Base-by-base conservation (phyloP, 2,113 vertebrate species). In the Illadopsis cleaveri region DNA sequence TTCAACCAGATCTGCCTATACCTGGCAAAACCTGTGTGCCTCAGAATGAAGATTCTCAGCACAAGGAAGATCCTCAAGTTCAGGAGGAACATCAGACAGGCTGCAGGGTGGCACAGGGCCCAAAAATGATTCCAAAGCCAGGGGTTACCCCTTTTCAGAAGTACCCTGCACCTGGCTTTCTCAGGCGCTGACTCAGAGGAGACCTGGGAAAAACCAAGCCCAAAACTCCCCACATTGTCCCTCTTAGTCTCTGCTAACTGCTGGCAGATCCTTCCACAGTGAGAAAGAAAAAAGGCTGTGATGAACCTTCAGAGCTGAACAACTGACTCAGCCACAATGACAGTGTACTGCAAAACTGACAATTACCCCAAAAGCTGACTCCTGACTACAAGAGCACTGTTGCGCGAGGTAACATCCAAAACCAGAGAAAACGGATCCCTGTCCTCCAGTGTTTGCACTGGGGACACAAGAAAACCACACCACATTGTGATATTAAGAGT, bases 151-250 rank as follows among this genome's bases (percentile, higher is more conserved):
- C 54, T 70, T 90, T 73, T 90, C 62, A 93, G 79, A 92, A 90
- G 71, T 15, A 70, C 68, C 27, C 71, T 50, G 94, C 94, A 95
- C 94, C 89, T 94, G 94, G 82, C 80, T 81, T 95, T 89, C 89
- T 92, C 88, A 62, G 79, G 76, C 8, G 0, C 76, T 96, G 94
- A 97, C 82, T 97, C 96, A 93, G 82, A 95, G 54, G n/a, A 94
- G 47, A 69, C 73, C 45, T 80, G 88, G 89, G 53, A 94, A 97
- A 97, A 97, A 86, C 50, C 95, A 83, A 97, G 78, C 68, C 47
- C 68, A 82, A 89, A 94, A 93, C 64, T 92, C 89, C 93, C 89
- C 24, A 19, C 33, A 5, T 11, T 73, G 72, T 70, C 80, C 42
- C 50, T 70, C 82, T 57, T 54, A 76, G 60, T 76, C 47, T 89